These are phyloP conservation scores for Neodiprion virginianus DNA, from an alignment of 1,140 invertebrate genomes.

Conservation along the genomic window DNA sequence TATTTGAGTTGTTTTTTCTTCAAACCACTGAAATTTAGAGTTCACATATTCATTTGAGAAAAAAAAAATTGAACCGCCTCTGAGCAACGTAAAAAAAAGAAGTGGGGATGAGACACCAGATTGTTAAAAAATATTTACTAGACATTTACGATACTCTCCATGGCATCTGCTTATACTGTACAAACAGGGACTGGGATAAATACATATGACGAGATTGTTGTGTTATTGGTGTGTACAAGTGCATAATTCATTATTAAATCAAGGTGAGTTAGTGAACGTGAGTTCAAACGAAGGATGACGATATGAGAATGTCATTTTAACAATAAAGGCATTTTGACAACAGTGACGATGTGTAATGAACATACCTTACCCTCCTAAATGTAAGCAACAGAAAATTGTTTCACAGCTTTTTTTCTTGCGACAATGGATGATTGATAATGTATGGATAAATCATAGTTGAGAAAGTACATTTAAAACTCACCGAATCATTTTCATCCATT, in stretches of 20 bases:
- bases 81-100: slow-evolving; percentile 12
- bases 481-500: slow-evolving; percentile 98
- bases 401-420: slow-evolving; percentile 36
- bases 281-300: too few species aligned
- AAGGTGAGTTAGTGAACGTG: too few species aligned
- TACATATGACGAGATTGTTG: not conserved
- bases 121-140: too few species aligned
- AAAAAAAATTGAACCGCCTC: slow-evolving; percentile 4
- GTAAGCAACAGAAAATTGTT: slow-evolving; percentile 48
- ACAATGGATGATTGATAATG: not conserved
- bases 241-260: too few species aligned
- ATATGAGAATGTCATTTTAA: too few species aligned
- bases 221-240: too few species aligned
- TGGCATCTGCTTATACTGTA: too few species aligned
- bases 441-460: too few species aligned
- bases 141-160: too few species aligned
- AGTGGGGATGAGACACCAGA: not conserved
- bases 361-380: slow-evolving; percentile 50
- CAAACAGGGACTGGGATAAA: not conserved
- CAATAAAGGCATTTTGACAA: slow-evolving; percentile 1
- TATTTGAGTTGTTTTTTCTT: slow-evolving; percentile 92
- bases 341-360: slow-evolving; percentile 32
- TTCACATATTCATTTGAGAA: too few species aligned
- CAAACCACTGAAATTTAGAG: slow-evolving; percentile 88
- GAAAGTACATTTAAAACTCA: slow-evolving; percentile 60